phyloP scores from a whole-genome alignment of 2,797 vertebrate genomes.

The Rhynchonycteris naso region DNA sequence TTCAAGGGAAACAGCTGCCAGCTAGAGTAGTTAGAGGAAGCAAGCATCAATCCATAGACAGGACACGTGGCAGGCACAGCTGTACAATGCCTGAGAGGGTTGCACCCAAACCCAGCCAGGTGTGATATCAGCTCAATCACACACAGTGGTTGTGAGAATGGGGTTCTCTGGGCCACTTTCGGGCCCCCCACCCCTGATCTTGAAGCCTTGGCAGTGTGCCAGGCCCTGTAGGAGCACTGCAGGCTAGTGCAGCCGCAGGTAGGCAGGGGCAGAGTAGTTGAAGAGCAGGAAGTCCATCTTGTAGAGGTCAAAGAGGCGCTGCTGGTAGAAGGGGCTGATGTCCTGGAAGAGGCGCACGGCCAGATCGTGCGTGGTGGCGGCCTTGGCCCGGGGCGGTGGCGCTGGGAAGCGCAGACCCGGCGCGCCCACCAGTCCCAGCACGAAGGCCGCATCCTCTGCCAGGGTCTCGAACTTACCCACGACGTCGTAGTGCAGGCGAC shows the following conservation, averaged over 20 bases:
- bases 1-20: too few species aligned
- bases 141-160: too few species aligned
- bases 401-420: slow-evolving; percentile 89
- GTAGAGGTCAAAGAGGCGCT: slow-evolving; percentile 95
- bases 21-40: too few species aligned
- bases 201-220: accelerated
- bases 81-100: too few species aligned
- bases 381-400: slow-evolving; percentile 86
- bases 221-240: accelerated
- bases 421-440: slow-evolving; percentile 90
- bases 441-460: slow-evolving; percentile 91
- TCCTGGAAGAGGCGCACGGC: slow-evolving; percentile 92
- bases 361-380: slow-evolving; percentile 88
- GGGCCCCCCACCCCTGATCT: accelerated
- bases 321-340: slow-evolving; percentile 95
- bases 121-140: neutral
- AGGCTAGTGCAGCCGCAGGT: slow-evolving; percentile 89
- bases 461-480: slow-evolving; percentile 97
- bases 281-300: slow-evolving; percentile 98
- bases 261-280: slow-evolving; percentile 94
- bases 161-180: accelerated
- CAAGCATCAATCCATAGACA: neutral
- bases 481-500: slow-evolving; percentile 95
- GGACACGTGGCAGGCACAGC: too few species aligned
- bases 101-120: neutral